Evolutionary conservation across 53 echinoderm and acorn worm genomes (phyloP).

Genomic region (Henricia sp.): DNA sequence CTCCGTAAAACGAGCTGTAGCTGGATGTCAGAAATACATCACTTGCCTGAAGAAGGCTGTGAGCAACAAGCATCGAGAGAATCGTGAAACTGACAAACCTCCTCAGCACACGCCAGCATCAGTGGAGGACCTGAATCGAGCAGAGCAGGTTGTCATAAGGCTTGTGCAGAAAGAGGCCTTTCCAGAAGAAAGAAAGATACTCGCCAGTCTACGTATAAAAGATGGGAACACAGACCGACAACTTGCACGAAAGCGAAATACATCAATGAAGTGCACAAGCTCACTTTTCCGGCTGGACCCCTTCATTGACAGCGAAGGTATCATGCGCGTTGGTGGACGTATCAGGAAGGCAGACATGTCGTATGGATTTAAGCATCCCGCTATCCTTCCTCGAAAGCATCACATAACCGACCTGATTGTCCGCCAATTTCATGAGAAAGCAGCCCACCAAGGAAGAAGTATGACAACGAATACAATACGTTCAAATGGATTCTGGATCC

Average conservation of each 20-base stretch:
- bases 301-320: conserved; percentile 38
- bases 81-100: background rate
- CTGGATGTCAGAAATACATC: conserved; percentile 60
- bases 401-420: conserved; percentile 65
- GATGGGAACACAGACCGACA: background rate
- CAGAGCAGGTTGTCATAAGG: conserved; percentile 54
- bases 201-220: conserved; percentile 15
- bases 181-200: conserved; percentile 43
- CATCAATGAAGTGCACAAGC: conserved; percentile 40
- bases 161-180: conserved; percentile 51
- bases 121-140: conserved; percentile 36
- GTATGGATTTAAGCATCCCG: conserved; percentile 47
- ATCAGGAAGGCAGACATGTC: conserved; percentile 22
- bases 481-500: conserved; percentile 63
- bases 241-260: conserved; percentile 25
- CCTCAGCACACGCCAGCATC: background rate
- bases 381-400: conserved; percentile 51
- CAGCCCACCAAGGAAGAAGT: conserved; percentile 70
- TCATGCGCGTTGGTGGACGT: conserved; percentile 50
- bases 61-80: background rate
- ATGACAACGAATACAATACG: conserved; percentile 69
- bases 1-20: conserved; percentile 43
- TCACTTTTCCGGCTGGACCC: conserved; percentile 36
- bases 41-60: conserved; percentile 1
- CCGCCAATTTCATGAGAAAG: conserved; percentile 50